phyloP scores from a whole-genome alignment of 2,113 vertebrate genomes.

The Bubo bubo region DNA sequence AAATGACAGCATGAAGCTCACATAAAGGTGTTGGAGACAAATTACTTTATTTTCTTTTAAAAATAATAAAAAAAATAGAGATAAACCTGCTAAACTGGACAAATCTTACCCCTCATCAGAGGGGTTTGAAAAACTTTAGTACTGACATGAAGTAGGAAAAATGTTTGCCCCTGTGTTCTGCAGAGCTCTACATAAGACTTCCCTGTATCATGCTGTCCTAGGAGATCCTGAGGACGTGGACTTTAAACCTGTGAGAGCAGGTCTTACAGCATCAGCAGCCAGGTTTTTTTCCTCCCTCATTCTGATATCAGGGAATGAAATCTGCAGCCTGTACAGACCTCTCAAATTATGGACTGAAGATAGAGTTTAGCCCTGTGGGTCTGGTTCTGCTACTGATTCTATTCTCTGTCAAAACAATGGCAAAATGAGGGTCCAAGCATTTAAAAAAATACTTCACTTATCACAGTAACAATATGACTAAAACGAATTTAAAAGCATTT shows the following conservation, averaged over 20 bases:
- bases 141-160: not conserved
- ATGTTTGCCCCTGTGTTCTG: not conserved
- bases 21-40: not conserved
- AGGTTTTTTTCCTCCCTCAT: accelerated
- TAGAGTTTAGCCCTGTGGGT: not conserved
- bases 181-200: not conserved
- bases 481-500: not conserved
- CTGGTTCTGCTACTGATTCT: not conserved
- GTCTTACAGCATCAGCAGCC: not conserved
- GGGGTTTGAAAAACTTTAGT: not conserved
- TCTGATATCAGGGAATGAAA: not conserved
- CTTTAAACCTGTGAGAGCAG: not conserved
- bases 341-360: not conserved
- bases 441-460: not conserved
- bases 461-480: not conserved
- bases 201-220: not conserved
- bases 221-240: not conserved
- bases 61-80: not conserved
- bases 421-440: not conserved
- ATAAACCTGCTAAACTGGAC: not conserved
- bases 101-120: not conserved
- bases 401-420: not conserved
- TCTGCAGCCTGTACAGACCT: not conserved
- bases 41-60: not conserved
- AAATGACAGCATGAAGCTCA: constrained; percentile 4